These are phyloP conservation scores for Amphipyra tragopoginis DNA, from an alignment of 2,888 invertebrate genomes.

Conservation along the genomic window DNA sequence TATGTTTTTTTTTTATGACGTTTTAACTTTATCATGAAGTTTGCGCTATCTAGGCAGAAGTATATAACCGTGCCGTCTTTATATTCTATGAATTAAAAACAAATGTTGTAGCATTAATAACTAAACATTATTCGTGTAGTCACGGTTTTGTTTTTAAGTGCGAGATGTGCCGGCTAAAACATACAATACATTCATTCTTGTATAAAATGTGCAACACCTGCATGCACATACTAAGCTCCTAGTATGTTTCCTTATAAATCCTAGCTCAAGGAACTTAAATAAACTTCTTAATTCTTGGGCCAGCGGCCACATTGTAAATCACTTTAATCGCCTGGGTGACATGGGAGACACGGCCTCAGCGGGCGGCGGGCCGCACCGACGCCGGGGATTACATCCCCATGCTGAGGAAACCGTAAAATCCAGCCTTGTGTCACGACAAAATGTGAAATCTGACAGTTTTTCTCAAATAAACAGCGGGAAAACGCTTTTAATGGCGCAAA, in stretches of 20 bases:
- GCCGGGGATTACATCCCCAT: constrained; percentile 54
- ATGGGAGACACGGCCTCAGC: constrained; percentile 55
- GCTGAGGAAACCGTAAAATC: constrained; percentile 58
- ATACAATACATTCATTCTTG: too few species aligned
- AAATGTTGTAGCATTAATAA: too few species aligned
- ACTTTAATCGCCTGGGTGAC: constrained; percentile 67
- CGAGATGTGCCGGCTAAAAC: too few species aligned
- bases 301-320: constrained; percentile 66
- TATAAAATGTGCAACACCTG: not conserved
- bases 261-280: constrained; percentile 49
- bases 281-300: constrained; percentile 58
- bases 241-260: constrained; percentile 41
- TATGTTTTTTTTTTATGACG: too few species aligned
- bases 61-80: too few species aligned
- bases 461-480: constrained; percentile 41
- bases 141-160: too few species aligned
- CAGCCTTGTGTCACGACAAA: constrained; percentile 52
- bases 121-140: too few species aligned
- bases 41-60: too few species aligned
- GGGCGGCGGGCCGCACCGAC: constrained; percentile 53
- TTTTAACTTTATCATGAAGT: too few species aligned
- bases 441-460: constrained; percentile 57
- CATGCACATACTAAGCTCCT: not conserved
- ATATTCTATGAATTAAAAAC: too few species aligned
- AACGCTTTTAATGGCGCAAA: constrained; percentile 32